Evolutionary conservation across 2,113 vertebrate genomes (phyloP).

Genomic region (Neotoma lepida): DNA sequence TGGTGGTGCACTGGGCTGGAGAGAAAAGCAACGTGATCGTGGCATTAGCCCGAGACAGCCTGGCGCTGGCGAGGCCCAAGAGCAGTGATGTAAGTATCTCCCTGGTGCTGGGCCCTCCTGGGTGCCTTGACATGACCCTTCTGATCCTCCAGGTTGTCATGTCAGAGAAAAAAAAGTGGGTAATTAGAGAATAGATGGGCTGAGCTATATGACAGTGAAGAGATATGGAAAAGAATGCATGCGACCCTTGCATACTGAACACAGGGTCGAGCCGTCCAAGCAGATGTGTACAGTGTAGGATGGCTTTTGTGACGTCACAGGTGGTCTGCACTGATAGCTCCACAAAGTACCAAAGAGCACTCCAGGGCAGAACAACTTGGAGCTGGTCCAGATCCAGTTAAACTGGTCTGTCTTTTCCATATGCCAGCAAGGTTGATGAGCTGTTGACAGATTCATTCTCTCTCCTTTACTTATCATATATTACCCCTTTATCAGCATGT

Average conservation of each 20-base stretch:
- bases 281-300: neutral
- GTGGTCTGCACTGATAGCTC: neutral
- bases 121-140: neutral
- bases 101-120: neutral
- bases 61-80: conserved; percentile 90
- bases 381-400: fast-evolving
- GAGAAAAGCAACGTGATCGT: conserved; percentile 98
- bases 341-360: neutral
- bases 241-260: neutral
- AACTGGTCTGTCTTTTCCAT: neutral
- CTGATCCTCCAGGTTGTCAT: neutral
- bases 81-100: conserved; percentile 92
- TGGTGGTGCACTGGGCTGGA: conserved; percentile 99
- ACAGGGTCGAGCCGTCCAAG: neutral
- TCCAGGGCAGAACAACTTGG: neutral
- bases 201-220: neutral
- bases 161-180: neutral
- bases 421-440: neutral
- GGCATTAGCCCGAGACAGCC: conserved; percentile 95
- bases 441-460: neutral
- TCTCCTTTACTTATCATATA: neutral
- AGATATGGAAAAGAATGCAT: neutral
- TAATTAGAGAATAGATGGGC: neutral
- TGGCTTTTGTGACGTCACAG: neutral
- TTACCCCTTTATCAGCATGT: too few species aligned